A percentile compares a stretch with the other conserved stretches of the same genome.
Evolutionary conservation across 1,140 invertebrate genomes (phyloP).

Genomic region (Sitodiplosis mosellana): DNA sequence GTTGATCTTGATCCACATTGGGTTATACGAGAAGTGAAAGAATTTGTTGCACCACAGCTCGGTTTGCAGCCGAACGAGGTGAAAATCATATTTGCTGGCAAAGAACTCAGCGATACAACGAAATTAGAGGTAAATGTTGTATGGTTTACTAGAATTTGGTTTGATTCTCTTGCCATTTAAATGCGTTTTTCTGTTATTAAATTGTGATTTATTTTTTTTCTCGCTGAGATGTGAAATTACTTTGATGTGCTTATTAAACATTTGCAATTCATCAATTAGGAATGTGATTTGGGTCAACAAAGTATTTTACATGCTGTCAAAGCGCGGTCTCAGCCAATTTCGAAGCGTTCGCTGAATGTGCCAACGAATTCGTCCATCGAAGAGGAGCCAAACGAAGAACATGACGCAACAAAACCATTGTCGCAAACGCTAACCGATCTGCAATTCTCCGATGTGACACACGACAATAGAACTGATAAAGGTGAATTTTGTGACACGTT

Average conservation of each 20-base stretch:
- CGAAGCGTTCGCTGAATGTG: constrained; percentile 8
- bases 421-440: constrained; percentile 44
- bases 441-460: constrained; percentile 29
- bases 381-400: constrained; percentile 5
- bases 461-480: constrained; percentile 22
- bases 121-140: constrained; percentile 56
- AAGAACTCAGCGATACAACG: constrained; percentile 55
- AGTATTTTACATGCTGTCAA: constrained; percentile 60
- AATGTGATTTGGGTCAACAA: constrained; percentile 67
- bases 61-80: constrained; percentile 49
- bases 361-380: constrained; percentile 14
- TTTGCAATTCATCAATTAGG: too few species aligned
- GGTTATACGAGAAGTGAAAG: constrained; percentile 56
- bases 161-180: too few species aligned
- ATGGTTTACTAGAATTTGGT: too few species aligned
- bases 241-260: too few species aligned
- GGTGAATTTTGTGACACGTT: too few species aligned
- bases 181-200: too few species aligned
- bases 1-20: constrained; percentile 54
- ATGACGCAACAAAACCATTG: constrained; percentile 36
- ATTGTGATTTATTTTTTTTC: too few species aligned
- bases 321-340: constrained; percentile 17
- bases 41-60: constrained; percentile 46
- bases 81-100: constrained; percentile 72
- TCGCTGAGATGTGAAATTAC: too few species aligned